Base-by-base conservation (phyloP, 1,140 invertebrate genomes). In the Aphelinus certus region DNA sequence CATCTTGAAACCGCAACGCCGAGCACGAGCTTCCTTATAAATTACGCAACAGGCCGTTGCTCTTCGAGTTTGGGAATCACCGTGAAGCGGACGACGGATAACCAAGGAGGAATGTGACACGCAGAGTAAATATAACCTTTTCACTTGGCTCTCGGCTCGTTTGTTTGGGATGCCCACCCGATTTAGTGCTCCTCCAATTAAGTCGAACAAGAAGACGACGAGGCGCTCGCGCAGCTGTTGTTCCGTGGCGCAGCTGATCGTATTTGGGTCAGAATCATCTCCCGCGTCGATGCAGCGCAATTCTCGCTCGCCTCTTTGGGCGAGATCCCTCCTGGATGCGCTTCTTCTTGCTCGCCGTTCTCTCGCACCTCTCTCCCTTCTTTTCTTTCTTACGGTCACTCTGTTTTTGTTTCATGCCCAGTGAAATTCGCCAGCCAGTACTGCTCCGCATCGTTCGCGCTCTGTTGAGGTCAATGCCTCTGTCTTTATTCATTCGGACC, bases 191-290 rank as follows among this genome's bases (percentile, higher is more conserved):
- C 68, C 70, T 68, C 70, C 62, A 76, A 76, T 76, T 71, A 72
- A 76, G 75, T 76, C 61, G 75, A 76, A 71, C 75, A 76, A 66
- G 66, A 26, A 63, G 26, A 42, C 49, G 26, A 6, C 7, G 42
- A 57, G 4, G 47, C 5, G 49, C 47, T 10, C 43, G 61, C 60
- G 51, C 43, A 43, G 10, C 62, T n/a, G 48, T 69, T 75, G 73
- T 63, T 67, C 46, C 46, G 47, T 47, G 42, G 45, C 55, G 65
- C 72, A 74, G 69, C 75, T 72, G 70, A 76, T 79, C 78, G 79
- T 77, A 85, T 85, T 80, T 86, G 76, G 85, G 85, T 87, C 84
- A 85, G 81, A 82, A 82, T 81, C 77, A 81, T 84, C 85, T 85
- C 84, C 85, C 84, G 81, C 84, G 73, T 85, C 79, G 85, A 77